Evolutionary conservation across 2,888 invertebrate species (phyloP).

Genomic region (Melanophora roralis): DNA sequence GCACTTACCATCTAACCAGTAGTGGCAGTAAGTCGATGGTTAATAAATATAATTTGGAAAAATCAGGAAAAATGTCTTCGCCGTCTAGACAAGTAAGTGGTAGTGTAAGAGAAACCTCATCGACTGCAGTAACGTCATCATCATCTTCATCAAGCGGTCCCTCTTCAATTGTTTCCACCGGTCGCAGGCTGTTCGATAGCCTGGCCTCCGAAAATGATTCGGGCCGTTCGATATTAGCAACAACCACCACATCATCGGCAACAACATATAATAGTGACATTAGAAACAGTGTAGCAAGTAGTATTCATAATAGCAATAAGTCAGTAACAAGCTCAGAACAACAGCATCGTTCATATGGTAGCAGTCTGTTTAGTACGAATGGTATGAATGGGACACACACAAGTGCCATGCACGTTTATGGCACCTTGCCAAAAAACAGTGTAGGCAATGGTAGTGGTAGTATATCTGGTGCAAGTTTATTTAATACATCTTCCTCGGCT

Average conservation of each 20-base stretch:
- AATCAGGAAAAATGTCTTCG: constrained; percentile 69
- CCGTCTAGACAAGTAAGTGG: constrained; percentile 71
- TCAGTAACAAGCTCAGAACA: constrained; percentile 72
- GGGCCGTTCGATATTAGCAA: constrained; percentile 58
- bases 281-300: constrained; percentile 70
- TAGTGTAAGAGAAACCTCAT: constrained; percentile 63
- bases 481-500: constrained; percentile 59
- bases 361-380: constrained; percentile 68
- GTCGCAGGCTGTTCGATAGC: constrained; percentile 73
- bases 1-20: constrained; percentile 73
- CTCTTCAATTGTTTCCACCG: constrained; percentile 70
- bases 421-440: constrained; percentile 74
- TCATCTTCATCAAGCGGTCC: constrained; percentile 66
- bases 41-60: constrained; percentile 63
- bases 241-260: constrained; percentile 66
- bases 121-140: constrained; percentile 63
- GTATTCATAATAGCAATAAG: constrained; percentile 68
- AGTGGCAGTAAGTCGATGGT: constrained; percentile 47
- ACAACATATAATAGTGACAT: constrained; percentile 70
- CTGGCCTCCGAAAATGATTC: constrained; percentile 70
- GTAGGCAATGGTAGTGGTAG: constrained; percentile 61
- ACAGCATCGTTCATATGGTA: constrained; percentile 68
- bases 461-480: constrained; percentile 62
- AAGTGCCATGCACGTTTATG: constrained; percentile 75
- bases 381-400: constrained; percentile 66